phyloP scores from a whole-genome alignment of 1,140 invertebrate genomes.

The Aethina tumida region DNA sequence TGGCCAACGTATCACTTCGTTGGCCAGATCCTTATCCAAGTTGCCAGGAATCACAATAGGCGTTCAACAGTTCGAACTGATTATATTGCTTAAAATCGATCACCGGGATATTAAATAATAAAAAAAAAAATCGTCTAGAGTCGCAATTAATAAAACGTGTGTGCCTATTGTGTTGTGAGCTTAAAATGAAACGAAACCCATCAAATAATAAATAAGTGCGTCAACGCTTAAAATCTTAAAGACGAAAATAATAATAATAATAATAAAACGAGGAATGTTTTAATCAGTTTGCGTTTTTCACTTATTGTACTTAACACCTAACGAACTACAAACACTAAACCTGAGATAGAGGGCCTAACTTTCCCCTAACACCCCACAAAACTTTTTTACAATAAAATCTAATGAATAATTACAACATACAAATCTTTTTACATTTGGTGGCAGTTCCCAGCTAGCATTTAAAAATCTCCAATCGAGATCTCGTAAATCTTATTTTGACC shows the following conservation, averaged over 20 bases:
- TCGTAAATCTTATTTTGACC: conserved; percentile 23
- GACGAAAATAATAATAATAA: no score
- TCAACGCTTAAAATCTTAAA: no score
- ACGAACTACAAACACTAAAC: conserved; percentile 27
- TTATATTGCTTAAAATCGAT: no score
- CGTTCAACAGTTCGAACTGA: no score
- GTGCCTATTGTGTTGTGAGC: no score
- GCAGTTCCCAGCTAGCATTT: conserved; percentile 35
- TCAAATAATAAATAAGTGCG: no score
- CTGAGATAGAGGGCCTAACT: conserved; percentile 34
- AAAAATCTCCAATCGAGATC: conserved; percentile 31
- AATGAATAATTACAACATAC: conserved; percentile 29
- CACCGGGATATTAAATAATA: no score
- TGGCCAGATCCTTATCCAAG: no score
- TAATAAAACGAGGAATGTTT: conserved; percentile 25
- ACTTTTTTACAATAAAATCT: conserved; percentile 20
- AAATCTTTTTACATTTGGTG: conserved; percentile 35
- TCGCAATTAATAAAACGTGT: no score
- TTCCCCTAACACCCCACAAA: conserved; percentile 24
- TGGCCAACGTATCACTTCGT: neutral
- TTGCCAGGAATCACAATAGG: no score
- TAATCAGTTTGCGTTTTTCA: conserved; percentile 17
- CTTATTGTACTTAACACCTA: conserved; percentile 9
- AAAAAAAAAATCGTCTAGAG: no score
- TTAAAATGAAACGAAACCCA: no score